Evolutionary conservation across 2,888 invertebrate species (phyloP), one percentile per base, ranked within the genome.

Genomic region (Parnassius orleans): DNA sequence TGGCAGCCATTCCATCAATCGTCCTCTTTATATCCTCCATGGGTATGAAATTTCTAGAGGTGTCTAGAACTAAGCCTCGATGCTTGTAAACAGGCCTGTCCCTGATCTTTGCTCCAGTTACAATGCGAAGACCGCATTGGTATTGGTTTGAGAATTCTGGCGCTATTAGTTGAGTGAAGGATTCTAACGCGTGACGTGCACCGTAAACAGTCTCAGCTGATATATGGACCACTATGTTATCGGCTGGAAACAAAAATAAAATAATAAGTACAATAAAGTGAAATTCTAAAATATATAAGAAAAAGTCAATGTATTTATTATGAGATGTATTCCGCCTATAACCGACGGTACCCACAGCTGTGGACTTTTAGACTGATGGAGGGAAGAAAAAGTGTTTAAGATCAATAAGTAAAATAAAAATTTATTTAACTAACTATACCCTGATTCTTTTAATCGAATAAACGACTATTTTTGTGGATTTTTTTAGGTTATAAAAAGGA

Each of bases 31-130:
- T 94, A 53, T 93, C 93, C 12, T 80, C 82, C 67, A 97, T 82
- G 0, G 96, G 94, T 33, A 98, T 91, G 78, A 94, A 99, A 84
- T 99, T 98, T 65, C 99, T 93, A 0, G 97, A 95, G 0, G 97
- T 95, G 79, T 99, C 99, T 52, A 99, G 81, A 61, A 98, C 92
- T 3, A 99, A 79, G 1, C 99, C 99, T 68, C 99, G 93, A 78
- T 98, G 96, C 0, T 93, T 91, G 85, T 95, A 99, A 0, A 93
- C 90, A 0, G 99, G 99, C 63, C 93, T 93, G 82, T 99, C 99
- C 2, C 87, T 84, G 63, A 98, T 93, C 63, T 87, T 91, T 0
- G 94, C 95, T 1, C 92, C 91, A 3, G 93, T 86, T 0, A 95
- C 87, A 53, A 96, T 89, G 0, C 94, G 92, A 9, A 96, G 87